Percentiles rank a stretch among this genome's conserved stretches.
These are phyloP conservation scores for Phortica okadai DNA, from an alignment of 2,888 invertebrate genomes.

Conservation along the genomic window DNA sequence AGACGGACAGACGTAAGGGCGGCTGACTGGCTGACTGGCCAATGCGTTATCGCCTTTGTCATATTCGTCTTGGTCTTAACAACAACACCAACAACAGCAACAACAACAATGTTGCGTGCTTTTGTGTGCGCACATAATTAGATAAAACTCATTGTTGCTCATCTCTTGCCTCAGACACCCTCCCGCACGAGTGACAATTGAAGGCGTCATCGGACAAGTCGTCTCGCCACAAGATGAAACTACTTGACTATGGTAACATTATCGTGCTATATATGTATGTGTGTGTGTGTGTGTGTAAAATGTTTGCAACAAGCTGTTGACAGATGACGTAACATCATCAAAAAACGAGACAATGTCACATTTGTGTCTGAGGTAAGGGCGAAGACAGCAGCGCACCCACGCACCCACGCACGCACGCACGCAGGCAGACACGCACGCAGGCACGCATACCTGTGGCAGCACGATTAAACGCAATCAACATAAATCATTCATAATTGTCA, in stretches of 20 bases:
- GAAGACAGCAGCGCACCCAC: not conserved
- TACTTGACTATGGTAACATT: not conserved
- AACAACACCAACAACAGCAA: not conserved
- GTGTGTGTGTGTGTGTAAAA: slow-evolving; percentile 31
- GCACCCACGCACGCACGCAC: slow-evolving; percentile 21
- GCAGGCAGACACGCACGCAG: not conserved
- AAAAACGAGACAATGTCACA: slow-evolving; percentile 59
- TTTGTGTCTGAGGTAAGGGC: slow-evolving; percentile 57
- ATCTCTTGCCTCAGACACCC: too few species aligned
- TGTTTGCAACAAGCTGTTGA: slow-evolving; percentile 62
- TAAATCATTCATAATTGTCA: slow-evolving; percentile 68
- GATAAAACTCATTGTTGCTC: slow-evolving; percentile 2
- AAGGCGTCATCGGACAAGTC: too few species aligned
- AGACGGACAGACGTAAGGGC: too few species aligned
- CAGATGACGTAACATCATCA: slow-evolving; percentile 64
- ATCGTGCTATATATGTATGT: not conserved
- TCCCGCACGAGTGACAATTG: too few species aligned
- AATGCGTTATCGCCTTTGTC: too few species aligned
- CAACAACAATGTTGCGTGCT: slow-evolving; percentile 2
- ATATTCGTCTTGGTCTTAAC: not conserved
- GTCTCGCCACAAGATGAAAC: too few species aligned
- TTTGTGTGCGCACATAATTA: slow-evolving; percentile 15
- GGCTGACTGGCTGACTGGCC: too few species aligned
- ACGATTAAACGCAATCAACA: slow-evolving; percentile 69
- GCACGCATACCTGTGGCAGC: slow-evolving; percentile 11